Evolutionary conservation across 2,797 vertebrate species (phyloP), one percentile per base, ranked within the genome.

Genomic region (Phylloscopus collybita): DNA sequence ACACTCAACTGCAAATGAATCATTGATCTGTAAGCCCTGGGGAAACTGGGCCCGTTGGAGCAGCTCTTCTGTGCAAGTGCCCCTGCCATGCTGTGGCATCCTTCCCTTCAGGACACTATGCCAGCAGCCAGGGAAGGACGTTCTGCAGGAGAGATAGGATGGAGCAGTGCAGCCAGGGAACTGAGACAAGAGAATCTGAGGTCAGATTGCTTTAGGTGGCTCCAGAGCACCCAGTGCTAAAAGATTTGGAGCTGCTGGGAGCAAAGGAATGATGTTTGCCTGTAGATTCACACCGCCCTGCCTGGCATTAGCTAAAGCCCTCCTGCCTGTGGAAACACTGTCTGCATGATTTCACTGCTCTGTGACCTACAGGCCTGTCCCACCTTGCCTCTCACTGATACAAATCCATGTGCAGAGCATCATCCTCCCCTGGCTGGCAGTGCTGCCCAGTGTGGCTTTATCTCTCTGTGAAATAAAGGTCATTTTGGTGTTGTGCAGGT

Each of bases 391-490:
- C 75, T 90, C 59, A 1, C 49, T 44, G 16, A 49, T 6, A 25
- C 0, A 2, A 38, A 69, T 19, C 65, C 5, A 6, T 16, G 32
- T 6, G 50, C 36, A 45, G 86, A 82, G 65, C 34, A 10, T 6
- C 78, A 11, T 32, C 9, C 51, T 86, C 40, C 3, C 9, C 5
- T 26, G 69, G 75, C 81, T 57, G 11, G 10, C 26, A 4, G 47
- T 10, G 75, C 84, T 93, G 59, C 61, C 5, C 23, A 86, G 81
- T 5, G 0, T 20, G 51, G 62, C 82, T 93, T 88, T 86, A 79
- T 79, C 89, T 71, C 42, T 25, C 86, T 80, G 40, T 51, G 86
- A 94, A 96, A 92, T 90, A 95, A 93, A 92, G 87, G 89, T 88
- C 91, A 84, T 92, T 92, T 70, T 6, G 53, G 82, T 60, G 70